Evolutionary conservation across 1,140 invertebrate genomes (phyloP), one percentile per base, ranked within the genome.

Genomic region (Zaprionus ghesquierei): DNA sequence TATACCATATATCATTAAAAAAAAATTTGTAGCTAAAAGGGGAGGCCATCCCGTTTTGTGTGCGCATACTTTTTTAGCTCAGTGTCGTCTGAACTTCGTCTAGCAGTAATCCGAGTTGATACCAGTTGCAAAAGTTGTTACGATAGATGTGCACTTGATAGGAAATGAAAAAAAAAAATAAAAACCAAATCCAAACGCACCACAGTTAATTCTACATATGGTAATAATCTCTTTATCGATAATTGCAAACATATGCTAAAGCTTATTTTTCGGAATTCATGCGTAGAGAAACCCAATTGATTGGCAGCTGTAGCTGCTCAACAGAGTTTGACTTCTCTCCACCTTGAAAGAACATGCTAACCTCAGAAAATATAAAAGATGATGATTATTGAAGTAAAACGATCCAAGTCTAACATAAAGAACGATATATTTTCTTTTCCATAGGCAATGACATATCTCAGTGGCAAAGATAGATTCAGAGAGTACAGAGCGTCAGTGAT

Each of bases 111-210:
- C 50, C 60, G 54, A 49, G 72, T 84, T 85, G 75, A 75, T 12
- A 10, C 56, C 78, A 85, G 81, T 75, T 71, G 75, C 54, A 71
- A 79, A 38, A 74, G 60, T 81, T 72, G 63, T 85, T 87, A 15
- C 35, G n/a, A 78, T 87, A 81, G 70, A 75, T 81, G 78, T 75
- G 82, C 80, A 82, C 55, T 22, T n/a, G 25, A 54, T 60, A 33
- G 22, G 59, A 49, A 81, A 66, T 9, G 20, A 65, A 25, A 65
- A 81, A 62, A 59, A 33, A n/a, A 31, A 81, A 62, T 54, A 33
- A n/a, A 31, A 49, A n/a, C 4, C 5, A 12, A 18, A 61, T 35
- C 44, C 69, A 79, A 54, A 49, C 58, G 72, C 77, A 82, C 77
- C 69, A 66, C 25, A 55, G 15, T 50, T 38, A 64, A 23, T n/a